These are phyloP conservation scores for Neolamprologus sp. DNA, from an alignment of 2,113 vertebrate genomes.

Conservation along the genomic window DNA sequence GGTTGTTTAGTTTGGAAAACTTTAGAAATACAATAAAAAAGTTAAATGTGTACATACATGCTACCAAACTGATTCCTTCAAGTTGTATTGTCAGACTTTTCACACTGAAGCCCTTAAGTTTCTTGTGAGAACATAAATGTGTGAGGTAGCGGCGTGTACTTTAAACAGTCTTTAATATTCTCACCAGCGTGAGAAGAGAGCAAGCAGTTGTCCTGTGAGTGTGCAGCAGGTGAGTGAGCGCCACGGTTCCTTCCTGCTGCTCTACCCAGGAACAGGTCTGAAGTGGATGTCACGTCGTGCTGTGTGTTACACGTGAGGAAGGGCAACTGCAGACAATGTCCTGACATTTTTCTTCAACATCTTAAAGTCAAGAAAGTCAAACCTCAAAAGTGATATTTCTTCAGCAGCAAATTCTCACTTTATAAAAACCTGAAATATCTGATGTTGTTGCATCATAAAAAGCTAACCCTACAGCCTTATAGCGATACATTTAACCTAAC, in stretches of 20 bases:
- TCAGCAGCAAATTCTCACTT: neutral
- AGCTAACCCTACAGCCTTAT: neutral
- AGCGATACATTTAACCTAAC: neutral
- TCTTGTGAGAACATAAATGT: neutral
- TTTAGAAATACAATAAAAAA: neutral
- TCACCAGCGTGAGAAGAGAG: neutral
- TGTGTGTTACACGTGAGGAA: neutral
- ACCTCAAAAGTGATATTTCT: neutral
- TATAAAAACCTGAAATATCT: neutral
- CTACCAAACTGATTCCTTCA: neutral
- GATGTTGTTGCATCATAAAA: neutral
- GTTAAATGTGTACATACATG: neutral
- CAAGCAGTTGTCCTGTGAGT: neutral
- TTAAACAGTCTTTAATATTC: neutral
- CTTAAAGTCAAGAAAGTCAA: neutral
- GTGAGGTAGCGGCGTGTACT: accelerated
- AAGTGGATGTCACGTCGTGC: neutral
- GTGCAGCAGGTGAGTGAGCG: neutral
- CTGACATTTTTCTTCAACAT: neutral
- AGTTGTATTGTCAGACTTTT: neutral
- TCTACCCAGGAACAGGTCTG: neutral
- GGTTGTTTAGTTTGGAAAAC: neutral
- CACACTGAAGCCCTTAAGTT: neutral
- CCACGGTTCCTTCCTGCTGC: neutral
- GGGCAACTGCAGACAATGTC: neutral